A percentile compares a stretch with the other conserved stretches of the same genome.
Evolutionary conservation across 2,797 vertebrate genomes (phyloP).

Genomic region (Alca torda): DNA sequence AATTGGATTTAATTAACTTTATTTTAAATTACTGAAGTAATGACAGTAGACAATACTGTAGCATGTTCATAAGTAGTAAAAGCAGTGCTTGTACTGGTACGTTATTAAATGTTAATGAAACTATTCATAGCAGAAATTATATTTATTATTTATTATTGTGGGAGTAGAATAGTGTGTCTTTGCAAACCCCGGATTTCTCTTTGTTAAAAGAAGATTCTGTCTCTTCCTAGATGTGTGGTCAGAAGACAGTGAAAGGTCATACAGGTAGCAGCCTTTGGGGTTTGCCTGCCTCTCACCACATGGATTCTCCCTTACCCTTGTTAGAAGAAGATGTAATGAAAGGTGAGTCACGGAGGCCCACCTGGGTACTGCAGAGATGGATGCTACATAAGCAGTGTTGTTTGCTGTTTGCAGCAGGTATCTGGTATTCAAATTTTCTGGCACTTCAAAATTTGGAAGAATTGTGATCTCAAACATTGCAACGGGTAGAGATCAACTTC

Average conservation of each 20-base stretch:
- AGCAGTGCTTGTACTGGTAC: slow-evolving; percentile 35
- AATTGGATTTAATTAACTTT: slow-evolving; percentile 70
- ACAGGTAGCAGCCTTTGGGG: slow-evolving; percentile 24
- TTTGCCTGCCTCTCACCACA: slow-evolving; percentile 55
- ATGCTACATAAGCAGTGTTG: neutral
- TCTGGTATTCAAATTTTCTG: neutral
- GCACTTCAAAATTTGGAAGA: neutral
- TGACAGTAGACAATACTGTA: slow-evolving; percentile 26
- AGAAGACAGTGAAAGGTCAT: slow-evolving; percentile 68
- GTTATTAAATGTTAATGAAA: slow-evolving; percentile 72
- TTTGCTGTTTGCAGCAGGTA: neutral
- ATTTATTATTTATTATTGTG: slow-evolving; percentile 47
- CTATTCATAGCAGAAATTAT: slow-evolving; percentile 17
- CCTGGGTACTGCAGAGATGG: neutral
- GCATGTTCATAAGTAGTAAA: slow-evolving; percentile 39
- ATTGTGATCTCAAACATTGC: neutral
- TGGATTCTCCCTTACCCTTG: slow-evolving; percentile 39
- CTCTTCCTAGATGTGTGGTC: slow-evolving; percentile 69
- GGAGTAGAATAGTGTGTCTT: slow-evolving; percentile 8
- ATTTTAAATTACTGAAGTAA: slow-evolving; percentile 66
- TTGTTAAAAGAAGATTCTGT: slow-evolving; percentile 6
- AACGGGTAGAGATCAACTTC: neutral
- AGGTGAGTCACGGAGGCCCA: slow-evolving; percentile 71
- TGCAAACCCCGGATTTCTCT: neutral
- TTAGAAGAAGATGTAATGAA: slow-evolving; percentile 59